These are phyloP conservation scores for Sprattus sprattus DNA, from an alignment of 2,113 vertebrate genomes.

Conservation along the genomic window DNA sequence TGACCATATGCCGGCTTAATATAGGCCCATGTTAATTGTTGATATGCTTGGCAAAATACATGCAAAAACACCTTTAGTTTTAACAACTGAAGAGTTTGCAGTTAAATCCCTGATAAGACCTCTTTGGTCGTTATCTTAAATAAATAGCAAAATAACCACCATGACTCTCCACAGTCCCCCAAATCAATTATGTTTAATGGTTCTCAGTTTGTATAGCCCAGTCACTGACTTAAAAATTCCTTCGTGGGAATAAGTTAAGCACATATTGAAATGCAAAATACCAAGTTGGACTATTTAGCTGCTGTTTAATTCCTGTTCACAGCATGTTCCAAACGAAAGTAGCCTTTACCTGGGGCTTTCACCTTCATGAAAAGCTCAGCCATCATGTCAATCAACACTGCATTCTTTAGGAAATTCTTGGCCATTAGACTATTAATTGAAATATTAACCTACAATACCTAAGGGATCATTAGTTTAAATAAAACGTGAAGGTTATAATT, in stretches of 20 bases:
- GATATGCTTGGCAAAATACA: no score
- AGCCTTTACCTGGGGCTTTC: constrained; percentile 23
- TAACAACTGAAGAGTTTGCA: neutral
- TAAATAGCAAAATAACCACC: neutral
- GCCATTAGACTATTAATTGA: neutral
- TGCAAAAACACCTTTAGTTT: neutral
- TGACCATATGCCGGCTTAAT: neutral
- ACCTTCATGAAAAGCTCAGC: constrained; percentile 43
- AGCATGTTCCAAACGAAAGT: constrained; percentile 48
- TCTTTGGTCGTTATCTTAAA: neutral
- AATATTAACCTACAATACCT: neutral
- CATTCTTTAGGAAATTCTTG: constrained; percentile 32
- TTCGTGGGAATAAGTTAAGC: constrained; percentile 48
- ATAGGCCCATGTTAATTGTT: no score
- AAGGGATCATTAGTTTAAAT: neutral
- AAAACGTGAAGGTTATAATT: neutral
- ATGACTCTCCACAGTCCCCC: neutral
- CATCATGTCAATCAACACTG: constrained; percentile 21
- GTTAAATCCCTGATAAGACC: neutral
- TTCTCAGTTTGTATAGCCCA: neutral
- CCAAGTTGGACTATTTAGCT: constrained; percentile 36
- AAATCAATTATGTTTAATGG: constrained; percentile 6
- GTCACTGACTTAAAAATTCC: constrained; percentile 29
- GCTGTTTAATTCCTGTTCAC: constrained; percentile 46
- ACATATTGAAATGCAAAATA: constrained; percentile 51